phyloP scores from a whole-genome alignment of 2,113 vertebrate species.

The Chauna torquata region DNA sequence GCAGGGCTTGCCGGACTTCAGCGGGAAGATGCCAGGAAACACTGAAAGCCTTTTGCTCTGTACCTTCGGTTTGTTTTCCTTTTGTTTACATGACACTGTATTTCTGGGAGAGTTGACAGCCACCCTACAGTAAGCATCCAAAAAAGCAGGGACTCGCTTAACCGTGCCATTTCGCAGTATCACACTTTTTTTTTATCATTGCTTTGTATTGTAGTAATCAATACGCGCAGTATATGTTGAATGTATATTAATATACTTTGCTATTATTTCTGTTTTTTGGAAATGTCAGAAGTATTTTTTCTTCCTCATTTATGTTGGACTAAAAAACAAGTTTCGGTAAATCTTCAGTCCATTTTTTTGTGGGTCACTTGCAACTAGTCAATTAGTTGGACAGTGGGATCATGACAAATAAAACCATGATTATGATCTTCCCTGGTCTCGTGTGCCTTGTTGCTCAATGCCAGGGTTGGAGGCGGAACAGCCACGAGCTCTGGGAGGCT shows the following conservation, averaged over 20 bases:
- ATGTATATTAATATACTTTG: constrained; percentile 82
- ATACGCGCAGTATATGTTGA: constrained; percentile 79
- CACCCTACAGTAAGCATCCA: neutral
- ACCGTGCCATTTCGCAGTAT: constrained; percentile 69
- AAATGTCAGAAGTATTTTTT: constrained; percentile 80
- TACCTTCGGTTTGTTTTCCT: constrained; percentile 1
- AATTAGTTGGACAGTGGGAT: constrained; percentile 69
- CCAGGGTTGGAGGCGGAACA: neutral
- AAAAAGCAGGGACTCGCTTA: constrained; percentile 41
- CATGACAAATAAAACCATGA: constrained; percentile 76
- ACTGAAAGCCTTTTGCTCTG: constrained; percentile 12
- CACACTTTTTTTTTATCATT: constrained; percentile 71
- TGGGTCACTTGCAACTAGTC: constrained; percentile 73
- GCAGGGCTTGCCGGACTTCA: no score
- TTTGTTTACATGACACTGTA: constrained; percentile 70
- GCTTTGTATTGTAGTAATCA: constrained; percentile 81
- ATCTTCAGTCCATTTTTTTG: constrained; percentile 64
- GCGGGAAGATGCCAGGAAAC: neutral
- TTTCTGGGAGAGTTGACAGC: constrained; percentile 38
- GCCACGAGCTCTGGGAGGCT: neutral
- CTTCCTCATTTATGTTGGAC: constrained; percentile 78
- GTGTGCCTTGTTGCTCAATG: constrained; percentile 41
- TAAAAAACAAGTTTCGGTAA: constrained; percentile 65
- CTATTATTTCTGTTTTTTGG: constrained; percentile 79
- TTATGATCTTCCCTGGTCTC: constrained; percentile 25